Base-by-base conservation (phyloP, 2,888 invertebrate genomes). In the Muschampia plurimacula region DNA sequence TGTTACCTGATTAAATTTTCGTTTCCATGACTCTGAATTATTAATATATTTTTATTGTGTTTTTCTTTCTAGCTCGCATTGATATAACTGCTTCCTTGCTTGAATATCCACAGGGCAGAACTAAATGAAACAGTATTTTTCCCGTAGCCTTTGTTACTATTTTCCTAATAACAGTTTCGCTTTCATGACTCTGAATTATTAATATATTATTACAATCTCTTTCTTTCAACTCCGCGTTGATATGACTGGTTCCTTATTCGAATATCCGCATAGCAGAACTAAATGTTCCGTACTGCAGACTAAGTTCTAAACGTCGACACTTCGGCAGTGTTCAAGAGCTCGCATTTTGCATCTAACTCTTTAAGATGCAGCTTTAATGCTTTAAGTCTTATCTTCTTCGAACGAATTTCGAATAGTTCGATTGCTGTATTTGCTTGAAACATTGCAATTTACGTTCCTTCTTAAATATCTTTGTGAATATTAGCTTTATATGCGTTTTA, bases 281-380 rank as follows among this genome's bases (percentile, higher is more conserved):
- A 71, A 66, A 46, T 15, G 36, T 49, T 22, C 15, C 32, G 55
- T 55, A 36, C 57, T 49, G 60, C 66, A 15, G 57, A 59, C 57
- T 28, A 71, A 71, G 71, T 71, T 71, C 65, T 71, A 65, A 71
- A 66, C 60, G 71, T 49, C 66, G 57, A 22, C 66, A 60, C 65
- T 66, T 71, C 71, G 57, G 44, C 70, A 65, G 39, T 41, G 65
- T 70, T 65, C 57, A 36, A 66, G 64, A 55, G 52, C 32, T 69
- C 44, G 64, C 41, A 64, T 69, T 69, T 69, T 69, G 69, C 63
- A 64, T 57, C 59, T 67, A 67, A 59, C 62, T 69, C 68, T 69
- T 69, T 69, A 69, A 69, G 68, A 60, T 69, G 62, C 68, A 69
- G 64, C 64, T 4, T 64, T 70, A 70, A 44, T 52, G 64, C 55